Base-by-base conservation (phyloP, 1,140 invertebrate species). In the Drosophila paulistorum region DNA sequence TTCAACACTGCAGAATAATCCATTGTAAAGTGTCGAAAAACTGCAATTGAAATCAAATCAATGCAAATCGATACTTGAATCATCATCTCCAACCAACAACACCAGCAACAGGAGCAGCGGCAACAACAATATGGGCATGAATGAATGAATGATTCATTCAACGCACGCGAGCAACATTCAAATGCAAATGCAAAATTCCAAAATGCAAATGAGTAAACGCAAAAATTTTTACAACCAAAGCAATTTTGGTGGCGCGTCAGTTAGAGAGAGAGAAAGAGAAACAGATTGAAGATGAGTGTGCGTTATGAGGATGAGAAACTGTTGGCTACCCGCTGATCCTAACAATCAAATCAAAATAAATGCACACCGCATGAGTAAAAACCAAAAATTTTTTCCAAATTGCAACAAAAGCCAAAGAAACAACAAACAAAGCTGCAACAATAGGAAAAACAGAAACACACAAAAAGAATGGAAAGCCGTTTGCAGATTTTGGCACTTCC, bases 21-120 rank as follows among this genome's bases (percentile, higher is more conserved):
- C 83, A 86, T 86, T 86, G 83, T 86, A 86, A 85, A 86, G 83
- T 86, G 83, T 87, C 83, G 83, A 86, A 86, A 82, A 86, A 83
- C n/a, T n/a, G n/a, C n/a, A n/a, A n/a, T n/a, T n/a, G n/a, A n/a
- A n/a, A n/a, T n/a, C n/a, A n/a, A n/a, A n/a, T n/a, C n/a, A 87
- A 86, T 86, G 83, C 83, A 86, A 86, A 86, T 86, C 83, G 83
- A 86, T 86, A 86, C 83, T 87, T 87, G 83, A 86, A 86, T 86
- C 83, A 82, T 87, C 82, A 81, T 66, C 74, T 17, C 45, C 45
- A 51, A 20, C 45, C 55, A 39, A 23, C 68, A 70, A 57, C 57
- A 51, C 13, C 59, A 48, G 3, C 26, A 30, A 30, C 14, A 48
- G 7, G 1, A 48, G 9, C 14, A 20, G 17, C 33, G 10, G 9